Conservation (phyloP, 1,140 invertebrate genomes). For the Bombus pascuorum region DNA sequence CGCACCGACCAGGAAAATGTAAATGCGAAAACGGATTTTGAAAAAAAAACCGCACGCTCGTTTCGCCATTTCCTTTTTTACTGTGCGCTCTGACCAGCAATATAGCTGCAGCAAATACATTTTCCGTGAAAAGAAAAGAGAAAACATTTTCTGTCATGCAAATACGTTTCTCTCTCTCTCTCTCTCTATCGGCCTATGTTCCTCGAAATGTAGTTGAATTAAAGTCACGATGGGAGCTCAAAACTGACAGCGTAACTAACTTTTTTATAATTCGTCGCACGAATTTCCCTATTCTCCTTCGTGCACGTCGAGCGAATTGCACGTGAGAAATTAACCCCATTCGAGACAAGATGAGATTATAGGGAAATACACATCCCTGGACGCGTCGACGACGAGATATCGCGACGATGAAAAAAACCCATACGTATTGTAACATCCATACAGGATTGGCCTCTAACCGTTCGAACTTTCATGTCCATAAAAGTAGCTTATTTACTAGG, state of each 20-base stretch:
- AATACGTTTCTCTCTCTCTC: not conserved
- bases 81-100: not conserved
- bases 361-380: not conserved
- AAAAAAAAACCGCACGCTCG: not conserved
- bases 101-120: not conserved
- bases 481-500: slow-evolving; percentile 30
- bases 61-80: not conserved
- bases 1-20: not conserved
- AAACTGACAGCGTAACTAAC: not conserved
- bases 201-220: not conserved
- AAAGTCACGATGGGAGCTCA: not conserved
- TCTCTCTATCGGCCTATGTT: not conserved
- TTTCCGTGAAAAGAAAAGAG: not conserved
- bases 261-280: not conserved
- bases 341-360: not conserved
- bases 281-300: no score
- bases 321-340: not conserved
- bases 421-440: not conserved
- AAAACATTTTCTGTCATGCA: not conserved
- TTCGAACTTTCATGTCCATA: slow-evolving; percentile 11
- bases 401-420: not conserved
- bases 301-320: not conserved
- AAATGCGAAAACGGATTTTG: not conserved
- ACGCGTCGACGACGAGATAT: not conserved
- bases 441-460: not conserved